Percentiles rank a stretch among this genome's conserved stretches.
These are phyloP conservation scores for Syrphus vitripennis DNA, from an alignment of 2,888 invertebrate species.

Conservation along the genomic window DNA sequence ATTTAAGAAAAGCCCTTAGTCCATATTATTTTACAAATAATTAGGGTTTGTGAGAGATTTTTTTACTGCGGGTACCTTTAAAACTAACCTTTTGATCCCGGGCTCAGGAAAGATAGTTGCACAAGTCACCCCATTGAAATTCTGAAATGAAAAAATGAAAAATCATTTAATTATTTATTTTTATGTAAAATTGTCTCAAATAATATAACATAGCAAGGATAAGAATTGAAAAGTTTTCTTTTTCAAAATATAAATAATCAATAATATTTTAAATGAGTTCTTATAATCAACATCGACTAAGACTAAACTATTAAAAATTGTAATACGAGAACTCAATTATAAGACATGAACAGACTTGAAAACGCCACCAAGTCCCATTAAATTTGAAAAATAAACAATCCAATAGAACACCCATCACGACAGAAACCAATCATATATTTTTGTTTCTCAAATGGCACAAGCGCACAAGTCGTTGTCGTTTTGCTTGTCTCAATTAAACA, in stretches of 20 bases:
- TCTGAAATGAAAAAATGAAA: conserved; percentile 75
- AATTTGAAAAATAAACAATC: background rate
- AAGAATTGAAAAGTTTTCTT: background rate
- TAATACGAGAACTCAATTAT: background rate
- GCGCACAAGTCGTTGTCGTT: conserved; percentile 23
- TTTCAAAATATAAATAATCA: background rate
- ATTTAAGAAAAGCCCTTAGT: too few relatives aligned
- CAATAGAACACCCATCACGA: conserved; percentile 6
- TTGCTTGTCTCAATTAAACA: conserved; percentile 26
- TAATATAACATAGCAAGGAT: too few relatives aligned
- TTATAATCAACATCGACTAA: background rate
- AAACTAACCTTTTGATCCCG: conserved; percentile 80
- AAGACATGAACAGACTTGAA: background rate
- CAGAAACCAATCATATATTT: conserved; percentile 13
- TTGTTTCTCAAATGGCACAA: conserved; percentile 35
- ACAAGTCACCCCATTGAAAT: conserved; percentile 81
- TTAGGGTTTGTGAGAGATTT: too few relatives aligned
- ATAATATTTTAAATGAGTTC: background rate
- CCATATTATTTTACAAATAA: too few relatives aligned
- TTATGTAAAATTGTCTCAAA: background rate
- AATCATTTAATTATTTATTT: background rate
- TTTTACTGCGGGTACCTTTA: too few relatives aligned
- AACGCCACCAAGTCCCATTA: background rate
- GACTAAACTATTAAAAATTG: background rate
- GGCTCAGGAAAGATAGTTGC: conserved; percentile 80